Conservation (phyloP, 2,797 vertebrate genomes). For the Semaprochilodus insignis region DNA sequence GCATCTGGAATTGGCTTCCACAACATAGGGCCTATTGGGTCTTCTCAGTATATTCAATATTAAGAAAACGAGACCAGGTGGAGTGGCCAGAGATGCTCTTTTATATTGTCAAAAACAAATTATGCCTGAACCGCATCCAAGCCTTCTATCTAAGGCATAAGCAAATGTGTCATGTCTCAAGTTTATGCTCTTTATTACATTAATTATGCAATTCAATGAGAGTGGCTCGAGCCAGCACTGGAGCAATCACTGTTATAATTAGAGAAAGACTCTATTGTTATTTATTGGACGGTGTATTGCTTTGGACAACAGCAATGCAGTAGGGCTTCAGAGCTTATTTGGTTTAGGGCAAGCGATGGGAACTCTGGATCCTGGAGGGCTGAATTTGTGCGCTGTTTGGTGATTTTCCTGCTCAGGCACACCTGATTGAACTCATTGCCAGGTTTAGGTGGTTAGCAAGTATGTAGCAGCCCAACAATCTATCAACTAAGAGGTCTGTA, state of each 20-base stretch:
- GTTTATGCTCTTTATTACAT: constrained; percentile 1
- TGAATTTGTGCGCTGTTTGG: too few species aligned
- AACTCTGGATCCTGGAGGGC: too few species aligned
- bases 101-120: constrained; percentile 24
- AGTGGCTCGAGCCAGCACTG: not conserved
- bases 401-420: too few species aligned
- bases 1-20: too few species aligned
- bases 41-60: too few species aligned
- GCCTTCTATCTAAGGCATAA: not conserved
- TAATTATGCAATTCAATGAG: not conserved
- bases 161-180: not conserved
- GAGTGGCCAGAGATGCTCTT: too few species aligned
- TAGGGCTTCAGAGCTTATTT: not conserved
- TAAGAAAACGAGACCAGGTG: too few species aligned
- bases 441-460: too few species aligned
- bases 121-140: constrained; percentile 25
- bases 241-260: constrained; percentile 65
- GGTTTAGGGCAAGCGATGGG: too few species aligned
- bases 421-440: too few species aligned
- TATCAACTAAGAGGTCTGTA: not conserved
- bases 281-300: constrained; percentile 60
- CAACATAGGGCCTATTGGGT: too few species aligned
- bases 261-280: constrained; percentile 58
- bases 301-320: constrained; percentile 59
- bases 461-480: not conserved